Percentiles rank a stretch among this genome's conserved stretches.
phyloP scores from a whole-genome alignment of 2,797 vertebrate genomes.

The Pristis pectinata region DNA sequence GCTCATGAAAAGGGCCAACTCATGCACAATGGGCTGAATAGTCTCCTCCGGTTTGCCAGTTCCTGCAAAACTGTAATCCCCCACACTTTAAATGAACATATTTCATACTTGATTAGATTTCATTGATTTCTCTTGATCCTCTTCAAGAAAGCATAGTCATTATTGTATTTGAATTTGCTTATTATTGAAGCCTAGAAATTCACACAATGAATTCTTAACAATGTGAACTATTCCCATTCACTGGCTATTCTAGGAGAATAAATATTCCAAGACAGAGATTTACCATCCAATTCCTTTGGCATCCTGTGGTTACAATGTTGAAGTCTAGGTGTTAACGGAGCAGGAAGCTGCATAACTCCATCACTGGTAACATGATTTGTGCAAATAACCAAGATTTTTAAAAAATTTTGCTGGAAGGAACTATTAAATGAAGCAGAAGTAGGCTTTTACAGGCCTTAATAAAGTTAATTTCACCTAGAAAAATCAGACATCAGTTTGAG shows the following conservation, averaged over 20 bases:
- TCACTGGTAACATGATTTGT: not conserved
- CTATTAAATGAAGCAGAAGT: too few relatives aligned
- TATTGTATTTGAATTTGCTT: not conserved
- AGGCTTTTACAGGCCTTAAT: too few relatives aligned
- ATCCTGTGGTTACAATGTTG: not conserved
- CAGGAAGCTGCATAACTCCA: not conserved
- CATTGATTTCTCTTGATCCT: not conserved
- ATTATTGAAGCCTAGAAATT: not conserved
- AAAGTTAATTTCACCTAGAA: not conserved
- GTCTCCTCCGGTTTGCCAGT: not conserved
- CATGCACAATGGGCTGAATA: not conserved
- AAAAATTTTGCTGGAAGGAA: too few relatives aligned
- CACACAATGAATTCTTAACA: not conserved
- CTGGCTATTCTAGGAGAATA: not conserved
- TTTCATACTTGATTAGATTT: not conserved
- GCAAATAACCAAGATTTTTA: too few relatives aligned
- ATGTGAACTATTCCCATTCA: not conserved
- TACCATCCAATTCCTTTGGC: not conserved
- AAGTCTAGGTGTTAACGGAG: not conserved
- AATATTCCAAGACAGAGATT: not conserved
- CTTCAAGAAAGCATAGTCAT: not conserved
- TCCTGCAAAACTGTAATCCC: not conserved
- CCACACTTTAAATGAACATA: not conserved
- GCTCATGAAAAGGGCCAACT: not conserved
- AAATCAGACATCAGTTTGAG: not conserved